Conservation (phyloP, 2,113 vertebrate species). For the Seriola dumerili region DNA sequence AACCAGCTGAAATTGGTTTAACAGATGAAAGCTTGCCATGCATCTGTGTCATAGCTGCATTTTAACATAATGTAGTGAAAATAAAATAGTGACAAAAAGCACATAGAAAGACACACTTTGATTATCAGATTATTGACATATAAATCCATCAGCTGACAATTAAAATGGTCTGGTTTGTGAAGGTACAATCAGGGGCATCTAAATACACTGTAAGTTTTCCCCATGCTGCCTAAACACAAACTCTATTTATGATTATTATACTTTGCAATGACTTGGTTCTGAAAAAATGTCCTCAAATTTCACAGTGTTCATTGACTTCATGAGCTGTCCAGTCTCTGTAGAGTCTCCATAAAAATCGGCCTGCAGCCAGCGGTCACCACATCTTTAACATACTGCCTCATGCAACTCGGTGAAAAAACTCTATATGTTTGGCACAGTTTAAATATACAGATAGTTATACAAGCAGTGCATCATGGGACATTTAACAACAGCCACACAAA, state of each 20-base stretch:
- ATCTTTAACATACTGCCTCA: conserved; percentile 77
- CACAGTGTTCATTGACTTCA: conserved; percentile 75
- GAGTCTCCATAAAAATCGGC: conserved; percentile 31
- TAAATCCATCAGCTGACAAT: not conserved
- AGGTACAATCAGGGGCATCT: conserved; percentile 11
- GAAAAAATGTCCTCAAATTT: conserved; percentile 63
- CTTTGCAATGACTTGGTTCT: conserved; percentile 41
- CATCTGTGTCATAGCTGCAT: not conserved
- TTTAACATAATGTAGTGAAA: conserved; percentile 10
- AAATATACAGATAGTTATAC: conserved; percentile 69
- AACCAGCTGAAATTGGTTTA: not conserved
- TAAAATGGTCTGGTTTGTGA: not conserved
- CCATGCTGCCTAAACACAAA: conserved; percentile 26
- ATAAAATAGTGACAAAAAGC: not conserved
- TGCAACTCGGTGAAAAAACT: conserved; percentile 74
- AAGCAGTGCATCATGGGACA: conserved; percentile 72
- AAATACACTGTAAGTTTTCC: not conserved
- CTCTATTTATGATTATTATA: conserved; percentile 4
- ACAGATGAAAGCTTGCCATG: not conserved
- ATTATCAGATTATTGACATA: conserved; percentile 7
- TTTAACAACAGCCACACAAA: conserved; percentile 42
- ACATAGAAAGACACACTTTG: conserved; percentile 12
- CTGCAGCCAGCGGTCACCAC: conserved; percentile 28
- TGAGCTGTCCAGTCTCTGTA: conserved; percentile 24
- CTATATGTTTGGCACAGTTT: conserved; percentile 78